Conservation (phyloP, 2,888 invertebrate species). For the Hololepta plana region DNA sequence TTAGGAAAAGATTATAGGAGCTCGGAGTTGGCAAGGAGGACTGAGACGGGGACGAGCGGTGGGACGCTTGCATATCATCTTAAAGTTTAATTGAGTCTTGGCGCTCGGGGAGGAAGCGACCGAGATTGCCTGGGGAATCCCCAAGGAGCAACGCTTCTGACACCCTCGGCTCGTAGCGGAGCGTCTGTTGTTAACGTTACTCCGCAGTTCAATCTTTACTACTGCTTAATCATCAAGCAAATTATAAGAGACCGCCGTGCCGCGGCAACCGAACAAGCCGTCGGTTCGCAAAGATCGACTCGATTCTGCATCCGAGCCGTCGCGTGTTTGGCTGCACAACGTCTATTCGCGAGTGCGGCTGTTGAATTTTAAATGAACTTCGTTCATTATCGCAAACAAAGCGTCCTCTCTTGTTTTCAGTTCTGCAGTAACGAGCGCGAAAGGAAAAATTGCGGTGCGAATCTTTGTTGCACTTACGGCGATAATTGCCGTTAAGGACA, state of each 20-base stretch:
- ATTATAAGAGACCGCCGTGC: constrained; percentile 26
- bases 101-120: constrained; percentile 32
- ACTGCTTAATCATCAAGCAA: constrained; percentile 24
- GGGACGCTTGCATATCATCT: constrained; percentile 38
- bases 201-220: constrained; percentile 16
- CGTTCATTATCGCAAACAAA: too few species aligned
- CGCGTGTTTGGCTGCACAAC: too few species aligned
- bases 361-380: too few species aligned
- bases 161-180: constrained; percentile 21
- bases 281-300: too few species aligned
- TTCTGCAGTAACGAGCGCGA: too few species aligned
- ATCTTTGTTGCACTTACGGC: too few species aligned
- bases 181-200: constrained; percentile 9
- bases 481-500: too few species aligned
- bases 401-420: too few species aligned
- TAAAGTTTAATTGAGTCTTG: constrained; percentile 56
- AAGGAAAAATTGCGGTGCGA: too few species aligned
- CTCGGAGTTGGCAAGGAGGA: constrained; percentile 4
- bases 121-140: constrained; percentile 29
- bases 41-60: constrained; percentile 11
- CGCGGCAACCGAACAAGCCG: background rate
- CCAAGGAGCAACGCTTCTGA: constrained; percentile 23
- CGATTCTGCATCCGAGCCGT: too few species aligned
- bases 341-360: too few species aligned
- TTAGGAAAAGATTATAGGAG: constrained; percentile 1